Percentiles rank a stretch among this genome's conserved stretches.
Conservation (phyloP, 2,888 invertebrate species). For the Agrenia bidenticulata region DNA sequence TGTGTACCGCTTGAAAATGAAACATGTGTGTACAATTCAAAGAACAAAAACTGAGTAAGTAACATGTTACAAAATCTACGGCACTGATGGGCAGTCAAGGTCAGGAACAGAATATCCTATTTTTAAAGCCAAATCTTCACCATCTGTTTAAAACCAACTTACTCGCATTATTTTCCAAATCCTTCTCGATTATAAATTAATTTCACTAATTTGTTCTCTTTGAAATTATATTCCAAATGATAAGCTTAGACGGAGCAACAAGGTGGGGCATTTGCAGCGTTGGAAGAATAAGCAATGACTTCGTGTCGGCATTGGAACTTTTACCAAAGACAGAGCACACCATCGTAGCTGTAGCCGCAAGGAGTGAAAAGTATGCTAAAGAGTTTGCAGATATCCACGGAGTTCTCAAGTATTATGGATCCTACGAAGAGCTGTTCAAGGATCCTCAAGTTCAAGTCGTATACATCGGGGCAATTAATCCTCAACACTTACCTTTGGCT, state of each 20-base stretch:
- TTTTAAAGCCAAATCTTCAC: too few relatives aligned
- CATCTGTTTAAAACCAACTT: too few relatives aligned
- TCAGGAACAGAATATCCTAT: too few relatives aligned
- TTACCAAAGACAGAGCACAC: constrained; percentile 69
- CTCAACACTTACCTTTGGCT: constrained; percentile 69
- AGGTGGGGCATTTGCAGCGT: constrained; percentile 84
- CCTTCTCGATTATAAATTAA: too few relatives aligned
- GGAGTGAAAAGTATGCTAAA: constrained; percentile 68
- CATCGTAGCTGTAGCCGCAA: constrained; percentile 75
- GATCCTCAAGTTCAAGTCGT: constrained; percentile 77
- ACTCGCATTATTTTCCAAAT: too few relatives aligned
- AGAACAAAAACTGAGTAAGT: too few relatives aligned
- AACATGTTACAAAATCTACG: too few relatives aligned
- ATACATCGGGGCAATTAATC: constrained; percentile 77
- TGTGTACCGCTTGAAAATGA: too few relatives aligned
- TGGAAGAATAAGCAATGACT: constrained; percentile 83
- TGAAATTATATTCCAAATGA: too few relatives aligned
- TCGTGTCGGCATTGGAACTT: constrained; percentile 69
- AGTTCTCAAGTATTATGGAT: constrained; percentile 70
- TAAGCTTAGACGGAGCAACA: constrained; percentile 55
- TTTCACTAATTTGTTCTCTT: too few relatives aligned
- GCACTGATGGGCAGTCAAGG: too few relatives aligned
- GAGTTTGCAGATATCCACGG: constrained; percentile 73
- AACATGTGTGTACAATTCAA: too few relatives aligned
- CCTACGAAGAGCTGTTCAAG: constrained; percentile 73